Evolutionary conservation across 1,140 invertebrate species (phyloP).

Genomic region (Lepidostoma basale): DNA sequence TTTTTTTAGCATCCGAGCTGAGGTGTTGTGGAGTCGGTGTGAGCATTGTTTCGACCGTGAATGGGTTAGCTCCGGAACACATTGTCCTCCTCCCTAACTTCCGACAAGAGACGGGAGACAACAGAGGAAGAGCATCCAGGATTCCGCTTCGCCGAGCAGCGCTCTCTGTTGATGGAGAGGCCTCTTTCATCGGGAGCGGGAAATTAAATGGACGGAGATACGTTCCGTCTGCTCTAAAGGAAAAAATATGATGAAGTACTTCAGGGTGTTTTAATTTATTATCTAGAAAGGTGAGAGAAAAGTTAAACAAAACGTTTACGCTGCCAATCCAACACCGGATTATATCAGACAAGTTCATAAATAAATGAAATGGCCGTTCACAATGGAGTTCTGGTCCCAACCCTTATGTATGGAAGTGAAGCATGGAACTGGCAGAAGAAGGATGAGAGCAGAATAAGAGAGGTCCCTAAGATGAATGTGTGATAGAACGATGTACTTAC

Average conservation of each 20-base stretch:
- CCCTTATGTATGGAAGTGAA: too few species aligned
- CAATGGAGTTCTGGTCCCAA: too few species aligned
- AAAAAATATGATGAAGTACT: neutral
- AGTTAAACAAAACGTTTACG: neutral
- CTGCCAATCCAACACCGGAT: neutral
- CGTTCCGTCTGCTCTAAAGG: too few species aligned
- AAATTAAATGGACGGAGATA: conserved; percentile 9
- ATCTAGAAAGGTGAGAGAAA: neutral
- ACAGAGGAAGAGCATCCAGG: conserved; percentile 1
- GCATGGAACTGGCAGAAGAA: too few species aligned
- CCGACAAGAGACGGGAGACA: too few species aligned
- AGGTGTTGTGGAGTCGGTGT: neutral
- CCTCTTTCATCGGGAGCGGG: neutral
- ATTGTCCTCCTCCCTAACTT: neutral
- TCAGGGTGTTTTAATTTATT: conserved; percentile 3
- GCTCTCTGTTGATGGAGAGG: too few species aligned
- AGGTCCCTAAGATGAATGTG: too few species aligned
- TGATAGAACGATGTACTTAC: too few species aligned
- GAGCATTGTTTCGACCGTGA: conserved; percentile 1
- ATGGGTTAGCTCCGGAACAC: conserved; percentile 1
- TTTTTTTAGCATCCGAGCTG: neutral
- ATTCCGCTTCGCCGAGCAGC: conserved; percentile 3
- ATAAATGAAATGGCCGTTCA: too few species aligned
- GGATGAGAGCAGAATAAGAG: too few species aligned
- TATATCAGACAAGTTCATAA: too few species aligned